Evolutionary conservation across 2,113 vertebrate genomes (phyloP), one percentile per base, ranked within the genome.

Genomic region (Solea senegalensis): DNA sequence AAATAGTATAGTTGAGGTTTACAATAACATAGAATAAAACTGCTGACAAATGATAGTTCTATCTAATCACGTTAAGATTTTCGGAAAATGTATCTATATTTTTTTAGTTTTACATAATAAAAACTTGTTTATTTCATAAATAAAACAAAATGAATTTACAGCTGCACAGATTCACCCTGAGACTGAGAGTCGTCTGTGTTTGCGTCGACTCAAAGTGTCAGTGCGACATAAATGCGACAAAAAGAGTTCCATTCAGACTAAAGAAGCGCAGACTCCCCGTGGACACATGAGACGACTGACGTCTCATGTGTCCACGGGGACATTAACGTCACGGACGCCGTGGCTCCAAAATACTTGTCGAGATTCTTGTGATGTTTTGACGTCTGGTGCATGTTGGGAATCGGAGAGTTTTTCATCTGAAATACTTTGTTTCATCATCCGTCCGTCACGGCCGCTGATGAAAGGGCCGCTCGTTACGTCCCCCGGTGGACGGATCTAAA

Each of bases 341-440:
- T 68, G 57, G 81, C 72, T 84, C 60, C 41, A 61, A 62, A 79
- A 78, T 2, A 74, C 60, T 78, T 15, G 1, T 8, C 65, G 71
- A 76, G 55, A 27, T 68, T 75, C 76, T 65, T 45, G 70, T 71
- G 57, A 78, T 78, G 74, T 69, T 81, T 82, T 76, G 51, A 62
- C 74, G 75, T 41, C 12, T 58, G 62, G 34, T 75, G 78, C 78
- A 74, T 84, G 86, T 77, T 84, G 81, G 79, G 73, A 82, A 78
- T 77, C 65, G 69, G 78, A 52, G 60, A 69, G 75, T 72, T 75
- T 82, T 84, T 84, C 74, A 82, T 81, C 84, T 80, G 55, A 40
- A 72, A 69, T 62, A 51, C 75, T 80, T 83, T 82, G 83, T 87
- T 88, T 89, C 85, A 87, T 89, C 85, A 87, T 70, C 83, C 55